phyloP scores from a whole-genome alignment of 1,140 invertebrate species.

The Heterodera schachtii region DNA sequence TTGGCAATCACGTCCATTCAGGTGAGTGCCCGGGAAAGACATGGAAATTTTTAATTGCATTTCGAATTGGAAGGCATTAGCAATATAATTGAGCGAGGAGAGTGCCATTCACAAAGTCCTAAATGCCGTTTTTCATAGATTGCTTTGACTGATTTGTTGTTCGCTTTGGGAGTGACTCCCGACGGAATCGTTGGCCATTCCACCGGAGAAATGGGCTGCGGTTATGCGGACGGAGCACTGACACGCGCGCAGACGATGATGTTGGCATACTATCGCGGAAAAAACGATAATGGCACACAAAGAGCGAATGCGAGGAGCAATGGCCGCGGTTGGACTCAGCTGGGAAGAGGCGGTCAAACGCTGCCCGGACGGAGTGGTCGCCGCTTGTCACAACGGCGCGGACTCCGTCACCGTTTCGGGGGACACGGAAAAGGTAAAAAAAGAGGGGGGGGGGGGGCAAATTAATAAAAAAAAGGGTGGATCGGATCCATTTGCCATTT shows the following conservation, averaged over 20 bases:
- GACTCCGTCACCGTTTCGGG: slow-evolving; percentile 93
- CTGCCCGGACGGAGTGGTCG: slow-evolving; percentile 76
- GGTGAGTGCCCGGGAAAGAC: too few relatives aligned
- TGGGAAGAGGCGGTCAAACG: slow-evolving; percentile 80
- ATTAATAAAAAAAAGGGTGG: too few relatives aligned
- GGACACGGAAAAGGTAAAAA: slow-evolving; percentile 74
- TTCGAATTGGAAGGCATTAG: too few relatives aligned
- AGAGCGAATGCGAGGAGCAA: slow-evolving; percentile 68
- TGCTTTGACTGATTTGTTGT: slow-evolving; percentile 84
- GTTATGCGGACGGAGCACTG: slow-evolving; percentile 91
- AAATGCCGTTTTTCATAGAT: slow-evolving; percentile 76
- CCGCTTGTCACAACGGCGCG: slow-evolving; percentile 88
- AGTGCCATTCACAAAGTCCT: too few relatives aligned
- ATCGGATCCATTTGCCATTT: too few relatives aligned
- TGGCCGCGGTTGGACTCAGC: slow-evolving; percentile 73
- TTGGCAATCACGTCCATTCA: slow-evolving; percentile 91
- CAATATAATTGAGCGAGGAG: too few relatives aligned
- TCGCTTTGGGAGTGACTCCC: slow-evolving; percentile 76
- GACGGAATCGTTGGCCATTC: slow-evolving; percentile 95
- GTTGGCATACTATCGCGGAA: slow-evolving; percentile 87
- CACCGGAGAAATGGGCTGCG: slow-evolving; percentile 89
- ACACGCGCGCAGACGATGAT: slow-evolving; percentile 88
- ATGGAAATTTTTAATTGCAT: too few relatives aligned
- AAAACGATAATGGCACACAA: slow-evolving; percentile 80
- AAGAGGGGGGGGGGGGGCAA: too few relatives aligned